Evolutionary conservation across 2,113 vertebrate genomes (phyloP), one percentile per base, ranked within the genome.

Genomic region (Mesoclemmys tuberculata): DNA sequence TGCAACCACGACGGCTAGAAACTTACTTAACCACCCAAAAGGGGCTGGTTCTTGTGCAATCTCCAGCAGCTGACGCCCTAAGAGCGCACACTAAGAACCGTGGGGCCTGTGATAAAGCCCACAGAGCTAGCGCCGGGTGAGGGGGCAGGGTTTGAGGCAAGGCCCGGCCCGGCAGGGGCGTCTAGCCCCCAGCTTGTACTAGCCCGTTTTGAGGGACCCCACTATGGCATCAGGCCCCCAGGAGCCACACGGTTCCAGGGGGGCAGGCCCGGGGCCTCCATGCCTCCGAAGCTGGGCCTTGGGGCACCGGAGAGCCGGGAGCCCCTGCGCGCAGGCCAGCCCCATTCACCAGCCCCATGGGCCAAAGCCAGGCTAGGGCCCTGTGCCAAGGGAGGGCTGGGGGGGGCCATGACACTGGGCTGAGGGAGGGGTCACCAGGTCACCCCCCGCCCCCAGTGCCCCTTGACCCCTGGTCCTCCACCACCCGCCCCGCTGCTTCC

Each of bases 281-380:
- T 12, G 26, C 6, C 35, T 2, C 10, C 56, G 46, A 7, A 22
- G 3, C 55, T 56, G 5, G 6, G 24, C 21, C 21, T 3, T 5
- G 5, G 29, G 2, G 41, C 54, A 3, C 0, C 29, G 31, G 27
- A 6, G 6, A 61, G 12, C 13, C 5, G 6, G 58, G 29, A 31
- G 13, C 8, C 29, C 29, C 58, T 61, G 29, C 58, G 14, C 6
- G 5, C 58, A 61, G 58, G 12, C 58, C 58, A 61, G 58, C 13
- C 58, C 29, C 58, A 29, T 12, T 10, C 5, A 11, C 56, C 56
- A 54, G 21, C 22, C 16, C 14, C 31, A 82, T 24, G 21, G 35
- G 16, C 58, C 52, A 41, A 14, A 56, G 52, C 41, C 81, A 58
- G 8, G 31, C 12, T 61, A 13, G 56, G 56, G 79, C 46, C 3